Percentiles rank a stretch among this genome's conserved stretches.
phyloP scores from a whole-genome alignment of 1,140 invertebrate genomes.

The Muscidifurax raptorellus region DNA sequence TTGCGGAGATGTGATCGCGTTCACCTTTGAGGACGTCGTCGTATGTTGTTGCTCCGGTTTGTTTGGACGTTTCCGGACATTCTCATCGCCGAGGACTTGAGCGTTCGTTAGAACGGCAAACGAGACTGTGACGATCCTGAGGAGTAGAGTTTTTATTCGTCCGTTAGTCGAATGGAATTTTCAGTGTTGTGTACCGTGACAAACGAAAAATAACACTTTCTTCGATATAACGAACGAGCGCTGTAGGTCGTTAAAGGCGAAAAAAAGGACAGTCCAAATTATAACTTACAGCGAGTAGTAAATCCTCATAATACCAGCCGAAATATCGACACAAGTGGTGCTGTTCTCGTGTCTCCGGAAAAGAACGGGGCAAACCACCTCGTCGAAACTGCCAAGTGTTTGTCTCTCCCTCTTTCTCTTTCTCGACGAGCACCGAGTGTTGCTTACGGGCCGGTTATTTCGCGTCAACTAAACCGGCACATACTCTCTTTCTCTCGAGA shows the following conservation, averaged over 20 bases:
- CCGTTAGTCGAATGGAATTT: too few species aligned
- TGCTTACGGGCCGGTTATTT: background rate
- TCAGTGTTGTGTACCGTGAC: too few species aligned
- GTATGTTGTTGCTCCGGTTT: background rate
- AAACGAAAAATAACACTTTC: too few species aligned
- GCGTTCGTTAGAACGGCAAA: background rate
- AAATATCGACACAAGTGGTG: background rate
- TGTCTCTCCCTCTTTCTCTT: background rate
- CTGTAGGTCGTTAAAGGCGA: too few species aligned
- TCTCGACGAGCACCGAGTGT: background rate
- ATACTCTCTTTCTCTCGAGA: constrained; percentile 2
- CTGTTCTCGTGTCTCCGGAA: too few species aligned
- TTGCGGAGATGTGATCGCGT: background rate
- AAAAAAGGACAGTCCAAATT: too few species aligned
- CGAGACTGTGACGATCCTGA: background rate
- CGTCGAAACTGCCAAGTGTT: background rate
- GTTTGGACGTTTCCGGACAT: background rate
- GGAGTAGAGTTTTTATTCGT: too few species aligned
- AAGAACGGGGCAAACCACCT: too few species aligned
- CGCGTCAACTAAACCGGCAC: constrained; percentile 22
- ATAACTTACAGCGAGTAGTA: background rate
- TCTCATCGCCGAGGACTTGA: background rate
- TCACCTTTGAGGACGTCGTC: background rate
- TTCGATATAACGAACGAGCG: too few species aligned
- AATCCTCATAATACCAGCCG: background rate